Base-by-base conservation (phyloP, 1,140 invertebrate genomes). In the Drosophila kanapiae region DNA sequence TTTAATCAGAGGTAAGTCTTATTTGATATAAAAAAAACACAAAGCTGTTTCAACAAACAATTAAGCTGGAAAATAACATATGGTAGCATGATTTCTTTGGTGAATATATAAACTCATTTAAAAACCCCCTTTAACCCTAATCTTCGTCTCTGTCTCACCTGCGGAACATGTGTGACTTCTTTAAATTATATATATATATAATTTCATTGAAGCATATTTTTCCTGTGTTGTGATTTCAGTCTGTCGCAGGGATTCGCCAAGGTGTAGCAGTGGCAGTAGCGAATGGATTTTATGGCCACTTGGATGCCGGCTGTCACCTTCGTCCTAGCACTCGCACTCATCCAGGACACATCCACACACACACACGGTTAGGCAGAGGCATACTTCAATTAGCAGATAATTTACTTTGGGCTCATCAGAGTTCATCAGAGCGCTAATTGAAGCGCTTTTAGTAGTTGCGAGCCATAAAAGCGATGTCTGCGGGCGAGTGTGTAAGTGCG, bases 331-430 rank as follows among this genome's bases (percentile, higher is more conserved):
- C 27, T n/a, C n/a, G 9, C 53, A 29, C 45, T 29, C 33, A 13
- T 10, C 49, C 48, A 35, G 5, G 31, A 29, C 60, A 11, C n/a
- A n/a, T n/a, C n/a, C n/a, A n/a, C 13, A 18, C 43, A 5, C 16
- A 47, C 47, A 35, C 64, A 53, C 16, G 37, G 38, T 33, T 40
- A 61, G 74, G 64, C 45, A 40, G 53, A 76, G 70, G 71, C 76
- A 82, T 72, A 87, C 80, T 87, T 87, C 83, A 87, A 87, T 88
- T 88, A 87, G 84, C 83, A 88, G 67, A 87, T 88, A 80, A 87
- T 88, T 87, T 83, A 87, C 83, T 83, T 82, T 64, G 63, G 71
- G 53, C 84, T 87, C 83, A 87, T 82, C 80, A 87, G 80, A 87
- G 79, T 86, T 87, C 83, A 83, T 87, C 84, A 88, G 68, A 65